phyloP scores from a whole-genome alignment of 2,888 invertebrate genomes.

The Gisinianus flammeolus region DNA sequence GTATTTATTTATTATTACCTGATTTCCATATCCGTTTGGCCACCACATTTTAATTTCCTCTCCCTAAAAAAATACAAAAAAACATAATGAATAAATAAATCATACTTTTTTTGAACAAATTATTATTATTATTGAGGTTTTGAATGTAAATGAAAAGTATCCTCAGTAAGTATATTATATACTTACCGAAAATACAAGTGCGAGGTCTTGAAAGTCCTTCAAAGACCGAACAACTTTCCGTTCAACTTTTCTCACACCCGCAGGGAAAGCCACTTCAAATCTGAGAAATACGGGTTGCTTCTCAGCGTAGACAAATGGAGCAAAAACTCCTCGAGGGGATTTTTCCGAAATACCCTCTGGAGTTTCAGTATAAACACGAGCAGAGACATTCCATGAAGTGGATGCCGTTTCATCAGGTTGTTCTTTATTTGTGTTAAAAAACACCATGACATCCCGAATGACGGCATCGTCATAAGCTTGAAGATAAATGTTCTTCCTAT shows the following conservation, averaged over 20 bases:
- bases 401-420: slow-evolving; percentile 49
- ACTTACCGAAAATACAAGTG: slow-evolving; percentile 5
- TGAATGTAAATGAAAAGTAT: background rate
- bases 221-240: too few species aligned
- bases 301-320: too few species aligned
- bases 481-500: slow-evolving; percentile 73
- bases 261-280: too few species aligned
- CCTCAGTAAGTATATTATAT: background rate
- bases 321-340: too few species aligned
- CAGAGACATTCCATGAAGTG: slow-evolving; percentile 50
- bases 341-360: too few species aligned
- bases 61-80: slow-evolving; percentile 43
- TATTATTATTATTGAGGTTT: too few species aligned
- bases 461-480: slow-evolving; percentile 71
- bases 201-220: background rate
- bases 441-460: slow-evolving; percentile 70
- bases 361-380: slow-evolving; percentile 52
- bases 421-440: slow-evolving; percentile 44
- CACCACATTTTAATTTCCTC: slow-evolving; percentile 77
- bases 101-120: background rate
- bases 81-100: background rate
- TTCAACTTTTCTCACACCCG: too few species aligned
- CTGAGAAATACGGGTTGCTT: too few species aligned
- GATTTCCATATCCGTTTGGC: slow-evolving; percentile 91
- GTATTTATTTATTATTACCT: slow-evolving; percentile 73